A percentile compares a stretch with the other conserved stretches of the same genome.
phyloP scores from a whole-genome alignment of 2,113 vertebrate genomes.

The Epinephelus cyanopodus region DNA sequence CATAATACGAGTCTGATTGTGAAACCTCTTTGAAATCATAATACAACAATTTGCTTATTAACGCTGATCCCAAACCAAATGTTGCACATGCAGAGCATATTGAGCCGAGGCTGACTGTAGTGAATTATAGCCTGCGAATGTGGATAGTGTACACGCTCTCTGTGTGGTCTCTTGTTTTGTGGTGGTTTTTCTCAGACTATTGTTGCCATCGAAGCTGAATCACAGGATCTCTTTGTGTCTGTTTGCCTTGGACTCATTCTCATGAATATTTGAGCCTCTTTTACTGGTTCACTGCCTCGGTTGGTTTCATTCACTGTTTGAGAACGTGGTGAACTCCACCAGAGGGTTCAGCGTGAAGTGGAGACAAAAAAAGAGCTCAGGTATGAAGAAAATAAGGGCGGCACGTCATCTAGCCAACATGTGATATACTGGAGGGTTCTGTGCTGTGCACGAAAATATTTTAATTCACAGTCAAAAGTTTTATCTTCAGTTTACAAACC shows the following conservation, averaged over 20 bases:
- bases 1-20: constrained; percentile 1
- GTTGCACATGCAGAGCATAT: background rate
- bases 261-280: constrained; percentile 36
- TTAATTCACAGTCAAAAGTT: too few relatives aligned
- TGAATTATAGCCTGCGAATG: constrained; percentile 5
- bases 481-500: too few relatives aligned
- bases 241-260: constrained; percentile 19
- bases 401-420: background rate
- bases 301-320: constrained; percentile 1
- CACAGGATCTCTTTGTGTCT: constrained; percentile 16
- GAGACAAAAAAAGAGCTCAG: background rate
- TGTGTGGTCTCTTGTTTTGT: constrained; percentile 59
- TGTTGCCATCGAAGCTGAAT: constrained; percentile 29
- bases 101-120: background rate
- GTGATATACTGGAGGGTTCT: background rate
- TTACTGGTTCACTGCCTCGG: background rate
- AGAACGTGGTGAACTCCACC: background rate
- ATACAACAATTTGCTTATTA: constrained; percentile 41
- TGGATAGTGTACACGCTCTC: constrained; percentile 35
- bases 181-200: constrained; percentile 14
- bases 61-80: constrained; percentile 39
- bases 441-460: too few relatives aligned
- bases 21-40: constrained; percentile 48
- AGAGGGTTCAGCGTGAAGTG: background rate
- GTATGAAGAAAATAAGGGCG: background rate